phyloP scores from a whole-genome alignment of 2,797 vertebrate species.

The Poecilia picta region DNA sequence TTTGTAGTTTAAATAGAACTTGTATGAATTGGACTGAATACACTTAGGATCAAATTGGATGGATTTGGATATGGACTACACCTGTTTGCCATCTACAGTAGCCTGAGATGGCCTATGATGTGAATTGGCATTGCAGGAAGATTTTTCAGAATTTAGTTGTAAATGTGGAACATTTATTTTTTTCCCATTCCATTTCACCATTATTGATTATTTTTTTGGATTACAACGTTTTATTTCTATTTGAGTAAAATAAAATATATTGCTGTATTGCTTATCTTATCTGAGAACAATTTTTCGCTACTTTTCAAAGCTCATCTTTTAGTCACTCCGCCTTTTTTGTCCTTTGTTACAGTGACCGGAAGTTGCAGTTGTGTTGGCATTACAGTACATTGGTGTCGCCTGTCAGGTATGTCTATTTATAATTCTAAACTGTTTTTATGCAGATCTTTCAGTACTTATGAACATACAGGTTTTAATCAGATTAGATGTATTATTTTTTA shows the following conservation, averaged over 20 bases:
- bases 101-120: not conserved
- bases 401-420: not conserved
- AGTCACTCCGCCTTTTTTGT: not conserved
- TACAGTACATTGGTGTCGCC: not conserved
- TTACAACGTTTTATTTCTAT: not conserved
- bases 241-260: not conserved
- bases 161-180: not conserved
- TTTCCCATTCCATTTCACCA: not conserved
- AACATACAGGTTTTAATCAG: not conserved
- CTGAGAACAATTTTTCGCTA: too few relatives aligned
- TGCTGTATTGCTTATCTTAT: not conserved
- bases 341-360: not conserved
- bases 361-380: not conserved
- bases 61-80: not conserved
- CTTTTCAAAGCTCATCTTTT: not conserved
- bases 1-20: not conserved
- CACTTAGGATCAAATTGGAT: not conserved
- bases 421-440: not conserved
- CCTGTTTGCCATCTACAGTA: not conserved
- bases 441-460: not conserved
- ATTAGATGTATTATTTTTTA: not conserved
- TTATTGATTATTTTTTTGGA: not conserved
- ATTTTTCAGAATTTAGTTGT: not conserved
- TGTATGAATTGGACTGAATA: not conserved
- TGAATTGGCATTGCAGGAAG: not conserved